phyloP scores from a whole-genome alignment of 1,140 invertebrate genomes.

The Adoxophyes honmai region DNA sequence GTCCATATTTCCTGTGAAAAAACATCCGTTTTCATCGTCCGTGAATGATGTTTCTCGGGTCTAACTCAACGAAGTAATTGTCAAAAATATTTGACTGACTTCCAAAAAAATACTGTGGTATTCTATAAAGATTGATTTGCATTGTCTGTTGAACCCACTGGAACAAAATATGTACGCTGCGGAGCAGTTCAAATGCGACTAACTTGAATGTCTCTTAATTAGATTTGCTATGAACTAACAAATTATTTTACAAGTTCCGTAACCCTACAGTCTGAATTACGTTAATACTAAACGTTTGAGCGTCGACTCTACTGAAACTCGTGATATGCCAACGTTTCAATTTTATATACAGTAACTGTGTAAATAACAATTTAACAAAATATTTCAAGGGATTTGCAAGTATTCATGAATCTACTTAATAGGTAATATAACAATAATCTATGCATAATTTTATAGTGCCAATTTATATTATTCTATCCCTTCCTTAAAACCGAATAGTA shows the following conservation, averaged over 20 bases:
- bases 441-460: conserved; percentile 20
- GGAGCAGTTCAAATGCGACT: neutral
- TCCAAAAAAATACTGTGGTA: too few relatives aligned
- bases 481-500: conserved; percentile 11
- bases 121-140: too few relatives aligned
- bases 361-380: conserved; percentile 63
- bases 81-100: too few relatives aligned
- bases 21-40: too few relatives aligned
- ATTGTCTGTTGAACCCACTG: neutral
- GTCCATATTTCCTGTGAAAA: too few relatives aligned
- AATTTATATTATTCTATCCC: conserved; percentile 23
- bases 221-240: conserved; percentile 3
- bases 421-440: conserved; percentile 34
- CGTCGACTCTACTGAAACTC: conserved; percentile 37
- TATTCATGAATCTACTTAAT: conserved; percentile 19
- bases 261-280: conserved; percentile 13
- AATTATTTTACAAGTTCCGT: neutral
- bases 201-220: conserved; percentile 3
- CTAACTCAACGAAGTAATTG: too few relatives aligned
- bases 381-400: conserved; percentile 25
- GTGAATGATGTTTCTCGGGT: too few relatives aligned
- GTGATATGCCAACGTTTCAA: conserved; percentile 56
- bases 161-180: neutral
- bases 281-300: conserved; percentile 49
- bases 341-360: conserved; percentile 56